Evolutionary conservation across 1,140 invertebrate species (phyloP), one percentile per base, ranked within the genome.

Genomic region (Drosophila ohnishii): DNA sequence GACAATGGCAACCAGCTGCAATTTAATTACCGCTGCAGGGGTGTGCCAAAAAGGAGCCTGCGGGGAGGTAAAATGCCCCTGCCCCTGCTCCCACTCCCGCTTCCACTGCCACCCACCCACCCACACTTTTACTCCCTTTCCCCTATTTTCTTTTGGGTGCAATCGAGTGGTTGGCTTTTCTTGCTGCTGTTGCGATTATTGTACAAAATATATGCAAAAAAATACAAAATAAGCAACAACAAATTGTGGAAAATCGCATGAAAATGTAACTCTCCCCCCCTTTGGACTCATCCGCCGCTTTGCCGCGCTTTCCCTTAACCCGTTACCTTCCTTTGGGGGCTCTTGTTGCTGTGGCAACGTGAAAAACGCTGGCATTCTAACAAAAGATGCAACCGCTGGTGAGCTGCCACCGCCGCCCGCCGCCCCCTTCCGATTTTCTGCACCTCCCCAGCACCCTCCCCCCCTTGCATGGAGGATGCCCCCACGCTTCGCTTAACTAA

Each of bases 401-500:
- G 28, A 66, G 55, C 70, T 42, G 42, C 61, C 59, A 44, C 67
- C 67, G 39, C 51, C 48, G n/a, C 14, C 39, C 28, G 5, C 9
- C n/a, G 25, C 28, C 53, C 58, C 44, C 42, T 40, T 28, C 35
- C 57, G 44, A 55, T 34, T 42, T 39, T 14, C 47, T 45, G 8
- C 14, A 11, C 13, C 22, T 25, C 42, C 56, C 53, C 47, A 19
- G 19, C 19, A 19, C 19, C 19, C 19, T 19, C 19, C 19, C 19
- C 9, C 28, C 19, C 11, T 19, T 19, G 3, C 22, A 22, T 78
- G 64, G 64, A 62, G 63, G 65, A 70, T 71, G 65, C 60, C 66
- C 63, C 63, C 66, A 80, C 61, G 83, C 83, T 74, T 86, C 83
- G 79, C 75, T 87, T 83, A 83, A 82, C 83, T 87, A 87, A 87